Evolutionary conservation across 1,140 invertebrate genomes (phyloP).

Genomic region (Conus betulinus): DNA sequence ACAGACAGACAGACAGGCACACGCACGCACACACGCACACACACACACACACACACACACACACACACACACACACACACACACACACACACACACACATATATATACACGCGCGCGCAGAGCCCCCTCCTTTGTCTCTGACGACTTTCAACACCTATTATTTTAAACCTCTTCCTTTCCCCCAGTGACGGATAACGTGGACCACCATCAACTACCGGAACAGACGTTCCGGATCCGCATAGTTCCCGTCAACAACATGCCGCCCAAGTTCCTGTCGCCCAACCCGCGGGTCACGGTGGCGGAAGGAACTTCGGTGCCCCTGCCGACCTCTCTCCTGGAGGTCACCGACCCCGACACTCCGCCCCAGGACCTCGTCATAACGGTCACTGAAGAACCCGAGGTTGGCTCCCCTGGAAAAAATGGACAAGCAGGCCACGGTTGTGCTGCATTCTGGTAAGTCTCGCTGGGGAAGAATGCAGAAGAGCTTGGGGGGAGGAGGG

Average conservation of each 20-base stretch:
- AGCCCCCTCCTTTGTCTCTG: too few relatives aligned
- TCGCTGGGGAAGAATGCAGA: neutral
- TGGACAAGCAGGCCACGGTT: conserved; percentile 28
- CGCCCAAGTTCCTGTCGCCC: conserved; percentile 49
- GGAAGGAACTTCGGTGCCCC: conserved; percentile 48
- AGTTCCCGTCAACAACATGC: conserved; percentile 66
- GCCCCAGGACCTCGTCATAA: conserved; percentile 47
- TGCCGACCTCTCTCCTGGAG: conserved; percentile 47
- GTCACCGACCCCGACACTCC: conserved; percentile 55
- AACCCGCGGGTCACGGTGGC: conserved; percentile 56
- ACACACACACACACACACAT: too few relatives aligned
- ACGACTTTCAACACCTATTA: too few relatives aligned
- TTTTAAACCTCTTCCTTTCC: too few relatives aligned
- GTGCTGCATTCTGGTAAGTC: conserved; percentile 34
- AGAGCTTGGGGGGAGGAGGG: neutral
- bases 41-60: too few relatives aligned
- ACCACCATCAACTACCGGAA: conserved; percentile 53
- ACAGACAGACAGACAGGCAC: too few relatives aligned
- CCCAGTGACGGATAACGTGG: conserved; percentile 56
- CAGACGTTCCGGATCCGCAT: conserved; percentile 64
- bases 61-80: too few relatives aligned
- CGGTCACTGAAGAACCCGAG: conserved; percentile 45
- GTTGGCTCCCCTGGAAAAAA: conserved; percentile 52
- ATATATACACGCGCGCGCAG: too few relatives aligned
- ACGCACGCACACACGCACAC: too few relatives aligned